Conservation (phyloP, 2,797 vertebrate genomes). For the Mus minutoides region DNA sequence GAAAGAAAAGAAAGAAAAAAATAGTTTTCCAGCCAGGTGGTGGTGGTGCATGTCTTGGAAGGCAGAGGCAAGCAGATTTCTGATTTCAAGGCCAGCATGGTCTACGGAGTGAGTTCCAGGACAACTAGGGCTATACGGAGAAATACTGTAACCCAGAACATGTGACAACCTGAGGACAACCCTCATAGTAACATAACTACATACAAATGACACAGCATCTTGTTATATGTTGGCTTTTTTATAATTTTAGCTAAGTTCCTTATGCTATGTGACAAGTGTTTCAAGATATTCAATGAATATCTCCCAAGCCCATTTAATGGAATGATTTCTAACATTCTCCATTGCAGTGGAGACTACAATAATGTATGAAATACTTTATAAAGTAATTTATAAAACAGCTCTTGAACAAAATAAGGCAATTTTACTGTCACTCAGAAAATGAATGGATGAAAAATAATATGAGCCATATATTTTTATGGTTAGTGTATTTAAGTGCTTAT, state of each 20-base stretch:
- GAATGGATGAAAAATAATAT: constrained; percentile 62
- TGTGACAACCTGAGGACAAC: background rate
- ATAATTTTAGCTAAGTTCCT: background rate
- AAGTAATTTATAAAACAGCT: constrained; percentile 38
- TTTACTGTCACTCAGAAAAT: constrained; percentile 52
- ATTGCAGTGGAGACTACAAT: background rate
- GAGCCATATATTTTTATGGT: constrained; percentile 61
- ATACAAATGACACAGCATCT: background rate
- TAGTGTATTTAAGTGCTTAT: constrained; percentile 63
- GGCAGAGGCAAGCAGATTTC: no score
- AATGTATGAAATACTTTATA: constrained; percentile 9
- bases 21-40: no score
- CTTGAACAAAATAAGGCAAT: constrained; percentile 57
- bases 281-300: background rate
- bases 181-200: no score
- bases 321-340: constrained; percentile 19
- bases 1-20: no score
- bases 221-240: background rate
- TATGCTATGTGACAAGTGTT: background rate
- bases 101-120: no score
- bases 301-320: background rate
- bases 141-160: no score
- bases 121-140: no score
- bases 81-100: no score
- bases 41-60: no score